Evolutionary conservation across 2,113 vertebrate species (phyloP).

Genomic region (Protobothrops mucrosquamatus): DNA sequence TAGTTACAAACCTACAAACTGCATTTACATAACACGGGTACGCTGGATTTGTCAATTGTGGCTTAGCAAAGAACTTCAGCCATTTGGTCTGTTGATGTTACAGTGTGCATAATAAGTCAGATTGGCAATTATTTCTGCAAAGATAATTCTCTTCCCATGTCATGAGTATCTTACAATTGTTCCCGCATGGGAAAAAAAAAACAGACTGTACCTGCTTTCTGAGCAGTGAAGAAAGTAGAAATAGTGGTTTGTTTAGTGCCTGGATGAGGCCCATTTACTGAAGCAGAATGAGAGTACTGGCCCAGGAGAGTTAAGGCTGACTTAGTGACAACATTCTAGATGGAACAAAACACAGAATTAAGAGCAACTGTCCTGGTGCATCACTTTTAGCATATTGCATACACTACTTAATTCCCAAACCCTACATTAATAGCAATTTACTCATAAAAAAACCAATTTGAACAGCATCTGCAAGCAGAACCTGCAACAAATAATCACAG

Average conservation of each 20-base stretch:
- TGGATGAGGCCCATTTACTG: not conserved
- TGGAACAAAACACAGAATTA: not conserved
- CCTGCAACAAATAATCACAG: not conserved
- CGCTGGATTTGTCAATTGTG: not conserved
- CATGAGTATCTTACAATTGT: not conserved
- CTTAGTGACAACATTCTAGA: constrained; percentile 45
- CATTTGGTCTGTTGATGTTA: not conserved
- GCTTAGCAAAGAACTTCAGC: not conserved
- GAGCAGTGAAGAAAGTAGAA: constrained; percentile 57
- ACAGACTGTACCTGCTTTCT: constrained; percentile 53
- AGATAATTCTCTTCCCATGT: not conserved
- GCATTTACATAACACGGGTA: not conserved
- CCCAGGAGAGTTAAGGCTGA: constrained; percentile 14
- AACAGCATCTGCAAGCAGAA: not conserved
- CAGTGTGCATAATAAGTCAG: not conserved
- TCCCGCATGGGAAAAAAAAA: too few relatives aligned
- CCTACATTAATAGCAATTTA: not conserved
- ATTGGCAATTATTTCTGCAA: not conserved
- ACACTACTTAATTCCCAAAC: not conserved
- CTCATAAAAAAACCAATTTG: not conserved
- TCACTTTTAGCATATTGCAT: not conserved
- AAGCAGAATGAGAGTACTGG: not conserved
- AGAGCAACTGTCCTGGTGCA: accelerated
- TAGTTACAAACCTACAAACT: not conserved
- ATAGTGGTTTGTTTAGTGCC: constrained; percentile 64